Conservation (phyloP, 2,797 vertebrate species). For the Tapirus indicus region DNA sequence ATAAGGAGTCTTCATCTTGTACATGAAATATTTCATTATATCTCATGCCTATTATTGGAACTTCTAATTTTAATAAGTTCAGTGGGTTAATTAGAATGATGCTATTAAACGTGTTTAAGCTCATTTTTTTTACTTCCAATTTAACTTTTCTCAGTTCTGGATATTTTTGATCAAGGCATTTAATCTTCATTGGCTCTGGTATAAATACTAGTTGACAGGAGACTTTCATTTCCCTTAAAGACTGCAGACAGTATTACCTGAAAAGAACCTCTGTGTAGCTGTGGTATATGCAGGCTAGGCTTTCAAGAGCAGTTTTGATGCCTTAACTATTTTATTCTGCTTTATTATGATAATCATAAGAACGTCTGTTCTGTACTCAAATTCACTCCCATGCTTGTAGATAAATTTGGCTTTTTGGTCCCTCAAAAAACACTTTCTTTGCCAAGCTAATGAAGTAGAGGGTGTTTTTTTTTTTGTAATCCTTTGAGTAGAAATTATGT, state of each 20-base stretch:
- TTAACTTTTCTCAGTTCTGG: slow-evolving; percentile 51
- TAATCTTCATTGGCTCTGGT: slow-evolving; percentile 44
- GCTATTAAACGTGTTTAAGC: slow-evolving; percentile 37
- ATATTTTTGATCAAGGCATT: slow-evolving; percentile 51
- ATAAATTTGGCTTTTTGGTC: slow-evolving; percentile 46
- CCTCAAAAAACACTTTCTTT: slow-evolving; percentile 19
- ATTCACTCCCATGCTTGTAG: slow-evolving; percentile 5
- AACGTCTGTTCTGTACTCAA: slow-evolving; percentile 46
- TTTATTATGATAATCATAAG: slow-evolving; percentile 27
- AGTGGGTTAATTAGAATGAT: slow-evolving; percentile 61
- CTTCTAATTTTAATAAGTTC: slow-evolving; percentile 58
- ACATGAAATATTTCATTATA: slow-evolving; percentile 35
- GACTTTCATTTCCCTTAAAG: background rate
- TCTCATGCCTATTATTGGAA: background rate
- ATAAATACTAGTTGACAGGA: slow-evolving; percentile 46
- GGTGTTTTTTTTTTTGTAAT: background rate
- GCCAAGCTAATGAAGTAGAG: slow-evolving; percentile 3
- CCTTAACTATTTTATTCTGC: background rate
- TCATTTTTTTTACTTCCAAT: slow-evolving; percentile 17
- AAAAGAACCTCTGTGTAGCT: background rate
- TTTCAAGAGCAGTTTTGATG: slow-evolving; percentile 29
- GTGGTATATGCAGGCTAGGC: background rate
- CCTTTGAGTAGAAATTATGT: slow-evolving; percentile 66
- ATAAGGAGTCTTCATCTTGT: background rate
- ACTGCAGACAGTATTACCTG: background rate